These are phyloP conservation scores for Amblyraja radiata DNA, from an alignment of 2,797 vertebrate species.

Conservation along the genomic window DNA sequence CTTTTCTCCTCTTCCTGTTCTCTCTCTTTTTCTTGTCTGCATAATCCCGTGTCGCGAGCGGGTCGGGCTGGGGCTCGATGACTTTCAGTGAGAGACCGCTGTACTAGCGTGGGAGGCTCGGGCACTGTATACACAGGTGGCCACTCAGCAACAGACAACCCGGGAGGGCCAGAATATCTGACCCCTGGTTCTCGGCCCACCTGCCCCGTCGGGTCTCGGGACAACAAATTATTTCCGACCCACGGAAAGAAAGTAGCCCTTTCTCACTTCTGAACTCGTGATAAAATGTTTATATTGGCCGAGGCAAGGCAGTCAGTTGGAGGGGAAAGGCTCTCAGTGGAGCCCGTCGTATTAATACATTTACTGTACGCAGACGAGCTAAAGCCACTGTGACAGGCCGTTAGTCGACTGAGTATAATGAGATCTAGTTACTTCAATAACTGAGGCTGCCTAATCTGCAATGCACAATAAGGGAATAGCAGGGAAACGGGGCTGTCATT, in stretches of 20 bases:
- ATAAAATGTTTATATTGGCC: neutral
- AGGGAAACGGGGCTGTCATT: no score
- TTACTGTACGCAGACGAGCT: neutral
- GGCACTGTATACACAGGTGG: slow-evolving; percentile 19
- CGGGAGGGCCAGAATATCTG: neutral
- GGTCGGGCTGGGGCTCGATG: neutral
- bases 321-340: neutral
- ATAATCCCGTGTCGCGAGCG: no score
- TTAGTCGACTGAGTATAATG: neutral
- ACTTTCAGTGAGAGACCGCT: neutral
- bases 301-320: neutral
- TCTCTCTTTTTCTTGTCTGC: no score
- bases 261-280: slow-evolving; percentile 1
- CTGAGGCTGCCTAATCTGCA: neutral
- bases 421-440: slow-evolving; percentile 6
- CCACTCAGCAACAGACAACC: neutral
- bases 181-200: neutral
- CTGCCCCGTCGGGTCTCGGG: neutral
- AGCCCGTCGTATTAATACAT: neutral
- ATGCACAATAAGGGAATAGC: slow-evolving; percentile 8
- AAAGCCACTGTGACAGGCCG: neutral
- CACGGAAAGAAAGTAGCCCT: slow-evolving; percentile 2
- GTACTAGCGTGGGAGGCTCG: neutral
- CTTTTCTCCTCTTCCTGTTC: no score
- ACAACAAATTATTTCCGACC: slow-evolving; percentile 11